Evolutionary conservation across 2,113 vertebrate genomes (phyloP).

Genomic region (Indicator maculatus): DNA sequence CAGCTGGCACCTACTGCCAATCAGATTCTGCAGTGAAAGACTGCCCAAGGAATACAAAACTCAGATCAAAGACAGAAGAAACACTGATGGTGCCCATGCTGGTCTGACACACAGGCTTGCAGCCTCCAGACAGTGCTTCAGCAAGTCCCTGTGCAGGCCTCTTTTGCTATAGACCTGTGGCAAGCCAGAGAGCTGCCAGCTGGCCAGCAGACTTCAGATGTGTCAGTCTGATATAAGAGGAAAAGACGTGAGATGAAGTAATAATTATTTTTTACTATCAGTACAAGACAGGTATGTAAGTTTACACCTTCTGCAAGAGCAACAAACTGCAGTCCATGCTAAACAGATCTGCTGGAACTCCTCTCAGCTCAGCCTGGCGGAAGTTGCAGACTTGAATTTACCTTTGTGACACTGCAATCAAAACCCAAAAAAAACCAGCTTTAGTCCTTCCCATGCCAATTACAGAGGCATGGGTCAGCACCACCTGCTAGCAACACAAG

Average conservation of each 20-base stretch:
- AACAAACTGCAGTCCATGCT: background rate
- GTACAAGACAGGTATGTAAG: background rate
- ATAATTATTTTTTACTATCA: background rate
- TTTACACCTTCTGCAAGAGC: background rate
- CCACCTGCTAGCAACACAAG: background rate
- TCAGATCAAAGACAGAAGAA: background rate
- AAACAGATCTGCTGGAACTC: background rate
- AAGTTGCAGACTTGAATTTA: background rate
- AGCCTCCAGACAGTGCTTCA: background rate
- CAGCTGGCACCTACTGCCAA: background rate
- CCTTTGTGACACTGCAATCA: background rate
- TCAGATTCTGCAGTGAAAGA: background rate
- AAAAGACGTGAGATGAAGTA: background rate
- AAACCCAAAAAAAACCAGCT: background rate
- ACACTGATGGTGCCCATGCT: background rate
- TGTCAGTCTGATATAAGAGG: background rate
- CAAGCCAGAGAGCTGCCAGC: background rate
- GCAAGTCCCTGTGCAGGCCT: background rate
- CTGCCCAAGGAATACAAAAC: background rate
- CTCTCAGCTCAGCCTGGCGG: background rate
- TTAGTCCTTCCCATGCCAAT: background rate
- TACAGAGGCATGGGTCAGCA: background rate
- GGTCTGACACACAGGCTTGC: background rate
- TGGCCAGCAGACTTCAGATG: background rate
- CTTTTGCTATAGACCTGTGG: background rate